These are phyloP conservation scores for Bradypodion ventrale DNA, from an alignment of 2,797 vertebrate genomes.

Conservation along the genomic window DNA sequence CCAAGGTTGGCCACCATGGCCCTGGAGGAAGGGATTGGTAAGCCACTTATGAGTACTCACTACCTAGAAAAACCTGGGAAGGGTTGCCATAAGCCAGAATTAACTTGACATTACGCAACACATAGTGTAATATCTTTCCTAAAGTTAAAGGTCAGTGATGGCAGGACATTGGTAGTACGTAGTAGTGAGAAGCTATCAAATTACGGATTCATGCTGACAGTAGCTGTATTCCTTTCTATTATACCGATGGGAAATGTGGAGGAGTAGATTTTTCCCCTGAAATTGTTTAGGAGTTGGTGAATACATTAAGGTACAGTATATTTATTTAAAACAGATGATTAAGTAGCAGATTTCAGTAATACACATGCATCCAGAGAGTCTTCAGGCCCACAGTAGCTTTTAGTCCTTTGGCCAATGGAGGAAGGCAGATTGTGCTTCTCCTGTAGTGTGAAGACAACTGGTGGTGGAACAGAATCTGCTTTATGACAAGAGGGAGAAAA, in stretches of 20 bases:
- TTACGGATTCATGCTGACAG: neutral
- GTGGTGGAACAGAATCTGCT: neutral
- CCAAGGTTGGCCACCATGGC: too few species aligned
- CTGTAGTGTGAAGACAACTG: neutral
- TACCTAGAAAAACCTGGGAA: too few species aligned
- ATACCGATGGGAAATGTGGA: neutral
- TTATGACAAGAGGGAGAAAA: neutral
- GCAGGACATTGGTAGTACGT: neutral
- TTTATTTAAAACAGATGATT: neutral
- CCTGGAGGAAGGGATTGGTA: too few species aligned
- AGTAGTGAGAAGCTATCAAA: neutral
- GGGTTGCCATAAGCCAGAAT: too few species aligned
- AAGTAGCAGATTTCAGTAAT: neutral
- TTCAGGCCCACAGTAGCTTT: neutral
- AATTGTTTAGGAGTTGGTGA: neutral
- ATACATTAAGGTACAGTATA: neutral
- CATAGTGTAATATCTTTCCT: fast-evolving
- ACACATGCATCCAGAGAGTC: neutral
- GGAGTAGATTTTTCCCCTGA: neutral
- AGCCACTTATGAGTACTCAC: too few species aligned
- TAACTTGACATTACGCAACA: too few species aligned
- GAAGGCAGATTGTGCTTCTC: neutral
- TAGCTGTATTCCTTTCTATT: neutral
- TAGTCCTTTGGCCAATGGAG: neutral
- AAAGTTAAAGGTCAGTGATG: neutral